Evolutionary conservation across 2,113 vertebrate species (phyloP).

Genomic region (Varanus komodoensis): DNA sequence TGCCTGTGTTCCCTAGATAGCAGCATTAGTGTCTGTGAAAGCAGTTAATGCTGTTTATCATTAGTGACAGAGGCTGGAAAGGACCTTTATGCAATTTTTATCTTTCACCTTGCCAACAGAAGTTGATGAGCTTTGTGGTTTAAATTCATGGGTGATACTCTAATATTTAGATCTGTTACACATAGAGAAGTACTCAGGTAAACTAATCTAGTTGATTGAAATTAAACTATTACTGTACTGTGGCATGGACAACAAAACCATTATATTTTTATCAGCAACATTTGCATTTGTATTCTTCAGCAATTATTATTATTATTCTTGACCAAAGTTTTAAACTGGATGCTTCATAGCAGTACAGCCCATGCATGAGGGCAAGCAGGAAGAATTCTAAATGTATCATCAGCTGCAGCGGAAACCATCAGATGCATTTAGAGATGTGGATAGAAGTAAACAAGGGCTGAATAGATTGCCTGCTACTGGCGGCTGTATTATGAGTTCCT

Average conservation of each 20-base stretch:
- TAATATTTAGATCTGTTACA: conserved; percentile 76
- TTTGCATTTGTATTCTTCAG: not conserved
- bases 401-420: not conserved
- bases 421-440: not conserved
- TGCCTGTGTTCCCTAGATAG: conserved; percentile 84
- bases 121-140: conserved; percentile 83
- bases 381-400: conserved; percentile 12
- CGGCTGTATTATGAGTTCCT: not conserved
- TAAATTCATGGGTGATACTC: conserved; percentile 77
- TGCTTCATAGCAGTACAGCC: not conserved
- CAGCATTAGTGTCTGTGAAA: conserved; percentile 82
- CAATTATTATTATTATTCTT: not conserved
- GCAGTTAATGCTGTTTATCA: conserved; percentile 85
- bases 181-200: conserved; percentile 72
- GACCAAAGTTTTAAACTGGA: not conserved
- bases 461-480: not conserved
- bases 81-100: conserved; percentile 80
- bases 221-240: conserved; percentile 67
- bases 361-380: not conserved
- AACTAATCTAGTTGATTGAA: conserved; percentile 68
- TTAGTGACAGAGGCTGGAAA: conserved; percentile 80
- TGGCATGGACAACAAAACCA: not conserved
- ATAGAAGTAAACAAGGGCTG: not conserved
- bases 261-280: conserved; percentile 13
- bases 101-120: conserved; percentile 81